Conservation (phyloP, 2,113 vertebrate genomes). For the Typhlomys cinereus region DNA sequence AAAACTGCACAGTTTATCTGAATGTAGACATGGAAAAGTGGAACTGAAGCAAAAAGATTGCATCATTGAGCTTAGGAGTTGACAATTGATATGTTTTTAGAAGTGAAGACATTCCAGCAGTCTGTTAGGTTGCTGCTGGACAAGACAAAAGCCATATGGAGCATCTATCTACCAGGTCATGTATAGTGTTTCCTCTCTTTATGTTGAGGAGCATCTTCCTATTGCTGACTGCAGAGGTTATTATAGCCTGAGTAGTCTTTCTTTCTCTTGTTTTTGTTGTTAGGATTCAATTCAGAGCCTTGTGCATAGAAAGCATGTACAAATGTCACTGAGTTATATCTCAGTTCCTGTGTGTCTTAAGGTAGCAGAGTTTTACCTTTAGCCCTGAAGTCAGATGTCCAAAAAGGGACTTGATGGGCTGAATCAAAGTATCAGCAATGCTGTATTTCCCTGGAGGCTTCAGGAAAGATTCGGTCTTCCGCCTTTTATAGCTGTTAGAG, state of each 20-base stretch:
- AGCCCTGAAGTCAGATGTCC: neutral
- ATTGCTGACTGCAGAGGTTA: neutral
- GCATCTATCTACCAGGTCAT: neutral
- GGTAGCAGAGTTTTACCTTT: neutral
- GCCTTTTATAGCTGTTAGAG: neutral
- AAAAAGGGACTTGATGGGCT: neutral
- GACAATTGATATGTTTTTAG: neutral
- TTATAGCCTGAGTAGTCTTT: neutral
- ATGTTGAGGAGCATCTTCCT: neutral
- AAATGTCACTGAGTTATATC: no score
- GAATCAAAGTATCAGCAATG: neutral
- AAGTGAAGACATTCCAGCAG: conserved; percentile 5
- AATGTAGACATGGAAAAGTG: neutral
- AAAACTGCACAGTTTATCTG: neutral
- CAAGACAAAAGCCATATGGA: neutral
- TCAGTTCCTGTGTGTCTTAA: neutral
- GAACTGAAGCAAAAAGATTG: neutral
- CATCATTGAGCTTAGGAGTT: neutral
- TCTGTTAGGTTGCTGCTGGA: neutral
- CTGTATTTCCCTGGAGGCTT: neutral
- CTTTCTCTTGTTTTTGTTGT: neutral
- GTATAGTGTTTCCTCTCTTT: neutral
- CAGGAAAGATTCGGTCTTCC: neutral
- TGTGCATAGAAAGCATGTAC: neutral
- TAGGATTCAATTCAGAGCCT: neutral